Conservation (phyloP, 1,140 invertebrate species). For the Euwallacea fornicatus region DNA sequence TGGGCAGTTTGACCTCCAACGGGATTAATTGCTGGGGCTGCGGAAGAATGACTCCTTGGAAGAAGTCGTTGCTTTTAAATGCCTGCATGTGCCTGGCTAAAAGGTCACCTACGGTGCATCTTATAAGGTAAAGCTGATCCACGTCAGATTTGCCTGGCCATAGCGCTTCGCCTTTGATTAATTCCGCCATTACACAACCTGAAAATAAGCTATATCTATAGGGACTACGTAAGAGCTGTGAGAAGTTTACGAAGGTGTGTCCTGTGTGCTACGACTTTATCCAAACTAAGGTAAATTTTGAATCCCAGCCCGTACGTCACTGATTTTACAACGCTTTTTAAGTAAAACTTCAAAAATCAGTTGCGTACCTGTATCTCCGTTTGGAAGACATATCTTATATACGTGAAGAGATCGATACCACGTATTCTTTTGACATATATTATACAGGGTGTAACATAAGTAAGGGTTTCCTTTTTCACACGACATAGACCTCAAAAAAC, state of each 20-base stretch:
- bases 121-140: slow-evolving; percentile 95
- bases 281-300: too few species aligned
- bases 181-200: slow-evolving; percentile 94
- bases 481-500: too few species aligned
- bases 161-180: slow-evolving; percentile 91
- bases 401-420: too few species aligned
- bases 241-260: background rate
- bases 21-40: slow-evolving; percentile 81
- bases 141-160: slow-evolving; percentile 99
- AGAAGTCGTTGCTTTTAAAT: slow-evolving; percentile 95
- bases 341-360: too few species aligned
- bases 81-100: slow-evolving; percentile 92
- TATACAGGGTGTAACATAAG: too few species aligned
- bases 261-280: background rate
- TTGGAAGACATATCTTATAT: too few species aligned
- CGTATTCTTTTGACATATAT: too few species aligned
- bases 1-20: slow-evolving; percentile 81
- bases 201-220: slow-evolving; percentile 24
- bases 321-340: too few species aligned
- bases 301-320: too few species aligned
- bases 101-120: slow-evolving; percentile 87
- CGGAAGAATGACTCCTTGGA: slow-evolving; percentile 87
- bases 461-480: too few species aligned
- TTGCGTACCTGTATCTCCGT: too few species aligned
- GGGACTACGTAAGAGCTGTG: too few species aligned